Evolutionary conservation across 2,797 vertebrate genomes (phyloP).

Genomic region (Xiphophorus birchmanni): DNA sequence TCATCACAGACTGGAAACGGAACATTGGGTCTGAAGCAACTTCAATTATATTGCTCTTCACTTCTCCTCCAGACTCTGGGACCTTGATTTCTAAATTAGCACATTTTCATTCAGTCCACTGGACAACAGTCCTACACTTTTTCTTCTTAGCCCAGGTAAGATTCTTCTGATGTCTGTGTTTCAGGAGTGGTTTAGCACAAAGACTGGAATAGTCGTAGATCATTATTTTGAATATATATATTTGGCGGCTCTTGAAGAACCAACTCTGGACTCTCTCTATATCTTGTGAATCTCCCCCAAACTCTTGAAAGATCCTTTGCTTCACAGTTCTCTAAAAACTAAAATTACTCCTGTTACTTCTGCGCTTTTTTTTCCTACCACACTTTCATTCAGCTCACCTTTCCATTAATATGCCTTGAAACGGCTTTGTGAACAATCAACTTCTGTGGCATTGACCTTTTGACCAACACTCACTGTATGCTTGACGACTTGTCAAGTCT

Average conservation of each 20-base stretch:
- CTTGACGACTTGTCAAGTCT: neutral
- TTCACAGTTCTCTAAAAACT: neutral
- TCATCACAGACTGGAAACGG: neutral
- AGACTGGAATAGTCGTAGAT: neutral
- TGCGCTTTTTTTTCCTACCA: neutral
- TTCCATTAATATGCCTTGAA: neutral
- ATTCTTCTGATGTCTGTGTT: neutral
- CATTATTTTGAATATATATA: neutral
- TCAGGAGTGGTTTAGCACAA: neutral
- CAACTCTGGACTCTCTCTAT: neutral
- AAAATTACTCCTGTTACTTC: neutral
- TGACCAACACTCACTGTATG: neutral
- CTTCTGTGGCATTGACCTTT: neutral
- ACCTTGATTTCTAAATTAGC: neutral
- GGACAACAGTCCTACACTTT: neutral
- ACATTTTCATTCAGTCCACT: neutral
- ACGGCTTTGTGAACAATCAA: neutral
- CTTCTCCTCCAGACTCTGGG: neutral
- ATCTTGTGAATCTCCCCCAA: neutral
- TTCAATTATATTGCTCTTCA: neutral
- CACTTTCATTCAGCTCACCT: neutral
- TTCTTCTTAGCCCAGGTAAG: neutral
- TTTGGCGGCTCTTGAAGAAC: neutral
- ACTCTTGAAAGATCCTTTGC: neutral
- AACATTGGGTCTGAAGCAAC: neutral